phyloP scores from a whole-genome alignment of 2,797 vertebrate species.

The Sardinella longiceps region DNA sequence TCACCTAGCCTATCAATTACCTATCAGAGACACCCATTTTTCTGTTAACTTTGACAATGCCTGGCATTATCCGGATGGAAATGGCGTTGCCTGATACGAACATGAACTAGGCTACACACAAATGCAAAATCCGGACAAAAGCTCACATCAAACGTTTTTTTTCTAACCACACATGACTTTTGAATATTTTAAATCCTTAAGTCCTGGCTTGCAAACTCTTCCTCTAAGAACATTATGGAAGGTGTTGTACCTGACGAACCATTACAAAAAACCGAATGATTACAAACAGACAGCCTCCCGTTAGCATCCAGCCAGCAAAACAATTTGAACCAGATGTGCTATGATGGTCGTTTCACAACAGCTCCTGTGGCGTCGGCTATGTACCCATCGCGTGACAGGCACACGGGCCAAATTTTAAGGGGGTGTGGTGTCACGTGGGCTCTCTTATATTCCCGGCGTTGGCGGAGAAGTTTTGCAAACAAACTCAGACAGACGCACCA shows the following conservation, averaged over 20 bases:
- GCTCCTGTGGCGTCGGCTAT: neutral
- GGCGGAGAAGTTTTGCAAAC: slow-evolving; percentile 45
- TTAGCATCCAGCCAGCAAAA: neutral
- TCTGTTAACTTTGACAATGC: too few species aligned
- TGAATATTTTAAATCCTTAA: neutral
- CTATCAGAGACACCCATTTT: too few species aligned
- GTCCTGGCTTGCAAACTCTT: neutral
- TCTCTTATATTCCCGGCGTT: slow-evolving; percentile 51
- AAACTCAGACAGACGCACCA: slow-evolving; percentile 31
- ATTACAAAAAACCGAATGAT: neutral
- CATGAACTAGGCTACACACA: neutral
- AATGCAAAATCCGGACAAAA: neutral
- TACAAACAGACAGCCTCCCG: neutral
- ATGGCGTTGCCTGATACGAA: too few species aligned
- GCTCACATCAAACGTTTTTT: neutral
- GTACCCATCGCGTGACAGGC: slow-evolving; percentile 56
- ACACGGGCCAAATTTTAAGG: slow-evolving; percentile 32
- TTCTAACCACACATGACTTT: neutral
- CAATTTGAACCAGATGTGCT: slow-evolving; percentile 67
- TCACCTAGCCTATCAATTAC: too few species aligned
- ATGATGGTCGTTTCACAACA: slow-evolving; percentile 54
- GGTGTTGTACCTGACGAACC: neutral
- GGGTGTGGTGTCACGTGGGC: slow-evolving; percentile 70
- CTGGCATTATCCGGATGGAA: too few species aligned
- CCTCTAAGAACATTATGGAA: neutral